A percentile compares a stretch with the other conserved stretches of the same genome.
Conservation (phyloP, 30 jellyfish, hydroid and myxozoan genomes). For the Morbakka virulenta region DNA sequence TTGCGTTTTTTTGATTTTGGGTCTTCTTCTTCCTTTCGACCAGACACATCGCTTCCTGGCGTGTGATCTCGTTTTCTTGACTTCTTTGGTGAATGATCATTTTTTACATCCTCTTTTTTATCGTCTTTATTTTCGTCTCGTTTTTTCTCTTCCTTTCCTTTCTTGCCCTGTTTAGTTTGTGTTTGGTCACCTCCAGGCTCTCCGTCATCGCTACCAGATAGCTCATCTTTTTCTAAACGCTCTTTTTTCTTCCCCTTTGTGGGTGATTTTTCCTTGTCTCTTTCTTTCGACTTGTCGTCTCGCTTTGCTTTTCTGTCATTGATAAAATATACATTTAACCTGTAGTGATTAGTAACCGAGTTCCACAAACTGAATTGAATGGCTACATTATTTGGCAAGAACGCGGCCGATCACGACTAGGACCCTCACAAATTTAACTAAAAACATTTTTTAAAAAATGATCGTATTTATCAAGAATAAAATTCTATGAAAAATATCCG, state of each 20-base stretch:
- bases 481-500: too few species aligned
- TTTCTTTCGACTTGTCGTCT: neutral
- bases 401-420: neutral
- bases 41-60: neutral
- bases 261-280: neutral
- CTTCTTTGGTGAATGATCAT: neutral
- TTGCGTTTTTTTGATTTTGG: constrained; percentile 41
- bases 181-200: neutral
- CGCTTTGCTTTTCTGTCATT: neutral
- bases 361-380: neutral
- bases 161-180: neutral
- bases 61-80: neutral
- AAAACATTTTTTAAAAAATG: too few species aligned
- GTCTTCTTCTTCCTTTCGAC: constrained; percentile 4
- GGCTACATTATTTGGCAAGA: neutral
- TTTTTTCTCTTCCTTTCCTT: neutral
- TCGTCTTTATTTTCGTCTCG: neutral
- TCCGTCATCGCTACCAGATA: neutral
- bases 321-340: neutral
- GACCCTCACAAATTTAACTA: too few species aligned
- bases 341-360: neutral
- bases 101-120: neutral
- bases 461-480: too few species aligned
- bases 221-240: constrained; percentile 4
- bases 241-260: neutral